Evolutionary conservation across 2,113 vertebrate species (phyloP).

Genomic region (Microtus richardsoni): DNA sequence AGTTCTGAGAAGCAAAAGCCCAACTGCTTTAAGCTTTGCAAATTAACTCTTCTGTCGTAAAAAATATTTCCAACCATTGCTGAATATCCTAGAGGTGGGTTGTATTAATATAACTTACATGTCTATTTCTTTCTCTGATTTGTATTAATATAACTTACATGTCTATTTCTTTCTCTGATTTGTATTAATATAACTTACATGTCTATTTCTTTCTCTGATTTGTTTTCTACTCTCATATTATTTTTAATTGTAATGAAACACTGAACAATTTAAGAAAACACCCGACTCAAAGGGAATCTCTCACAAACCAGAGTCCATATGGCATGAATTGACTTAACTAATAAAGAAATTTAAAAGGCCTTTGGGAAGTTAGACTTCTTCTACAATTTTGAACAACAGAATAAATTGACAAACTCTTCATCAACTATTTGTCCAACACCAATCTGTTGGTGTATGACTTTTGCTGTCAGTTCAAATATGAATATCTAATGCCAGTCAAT

Average conservation of each 20-base stretch:
- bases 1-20: neutral
- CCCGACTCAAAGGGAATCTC: neutral
- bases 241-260: constrained; percentile 43
- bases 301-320: neutral
- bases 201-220: neutral
- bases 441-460: neutral
- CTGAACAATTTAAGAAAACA: constrained; percentile 17
- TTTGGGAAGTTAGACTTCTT: neutral
- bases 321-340: neutral
- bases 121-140: neutral
- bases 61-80: neutral
- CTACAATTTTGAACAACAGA: neutral
- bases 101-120: neutral
- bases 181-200: neutral
- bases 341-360: neutral
- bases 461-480: neutral
- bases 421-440: neutral
- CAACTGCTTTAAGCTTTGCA: neutral
- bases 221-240: neutral
- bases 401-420: neutral
- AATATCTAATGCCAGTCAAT: constrained; percentile 32
- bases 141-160: no score
- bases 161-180: neutral
- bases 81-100: neutral
- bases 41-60: constrained; percentile 30